A percentile compares a stretch with the other conserved stretches of the same genome.
phyloP scores from a whole-genome alignment of 2,113 vertebrate genomes.

The Himantopus leucocephalus region DNA sequence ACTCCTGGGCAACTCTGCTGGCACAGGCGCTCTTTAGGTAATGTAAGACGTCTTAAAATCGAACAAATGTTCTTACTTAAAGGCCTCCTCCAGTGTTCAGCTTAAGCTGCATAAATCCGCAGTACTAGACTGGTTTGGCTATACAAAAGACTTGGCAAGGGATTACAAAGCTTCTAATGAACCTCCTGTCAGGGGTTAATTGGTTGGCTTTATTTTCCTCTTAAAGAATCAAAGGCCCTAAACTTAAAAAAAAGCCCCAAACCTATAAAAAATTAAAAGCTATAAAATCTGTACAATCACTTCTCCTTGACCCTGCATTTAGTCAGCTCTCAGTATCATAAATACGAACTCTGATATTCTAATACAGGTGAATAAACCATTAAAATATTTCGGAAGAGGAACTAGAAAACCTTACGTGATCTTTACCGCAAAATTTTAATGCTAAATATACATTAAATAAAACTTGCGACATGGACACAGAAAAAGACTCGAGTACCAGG shows the following conservation, averaged over 20 bases:
- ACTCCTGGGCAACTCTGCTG: slow-evolving; percentile 63
- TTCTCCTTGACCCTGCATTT: slow-evolving; percentile 54
- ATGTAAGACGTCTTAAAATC: slow-evolving; percentile 73
- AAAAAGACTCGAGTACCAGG: slow-evolving; percentile 22
- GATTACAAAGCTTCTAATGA: slow-evolving; percentile 76
- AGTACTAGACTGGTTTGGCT: slow-evolving; percentile 70
- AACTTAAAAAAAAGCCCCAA: slow-evolving; percentile 39
- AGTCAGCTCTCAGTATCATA: slow-evolving; percentile 22
- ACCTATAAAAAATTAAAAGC: slow-evolving; percentile 14
- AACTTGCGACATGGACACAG: slow-evolving; percentile 30
- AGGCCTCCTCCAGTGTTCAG: slow-evolving; percentile 76
- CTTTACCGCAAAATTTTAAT: slow-evolving; percentile 34
- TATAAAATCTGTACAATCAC: slow-evolving; percentile 52
- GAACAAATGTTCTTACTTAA: slow-evolving; percentile 81
- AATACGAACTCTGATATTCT: slow-evolving; percentile 18
- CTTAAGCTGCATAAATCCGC: slow-evolving; percentile 77
- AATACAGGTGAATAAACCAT: slow-evolving; percentile 40
- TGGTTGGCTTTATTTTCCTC: slow-evolving; percentile 77
- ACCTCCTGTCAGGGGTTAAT: slow-evolving; percentile 82
- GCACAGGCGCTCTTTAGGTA: slow-evolving; percentile 72
- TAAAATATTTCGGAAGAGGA: slow-evolving; percentile 8
- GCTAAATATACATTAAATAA: slow-evolving; percentile 46
- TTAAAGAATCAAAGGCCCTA: slow-evolving; percentile 74
- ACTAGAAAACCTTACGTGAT: background rate
- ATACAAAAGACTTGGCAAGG: slow-evolving; percentile 80